Evolutionary conservation across 2,113 vertebrate genomes (phyloP).

Genomic region (Tragelaphus scriptus): DNA sequence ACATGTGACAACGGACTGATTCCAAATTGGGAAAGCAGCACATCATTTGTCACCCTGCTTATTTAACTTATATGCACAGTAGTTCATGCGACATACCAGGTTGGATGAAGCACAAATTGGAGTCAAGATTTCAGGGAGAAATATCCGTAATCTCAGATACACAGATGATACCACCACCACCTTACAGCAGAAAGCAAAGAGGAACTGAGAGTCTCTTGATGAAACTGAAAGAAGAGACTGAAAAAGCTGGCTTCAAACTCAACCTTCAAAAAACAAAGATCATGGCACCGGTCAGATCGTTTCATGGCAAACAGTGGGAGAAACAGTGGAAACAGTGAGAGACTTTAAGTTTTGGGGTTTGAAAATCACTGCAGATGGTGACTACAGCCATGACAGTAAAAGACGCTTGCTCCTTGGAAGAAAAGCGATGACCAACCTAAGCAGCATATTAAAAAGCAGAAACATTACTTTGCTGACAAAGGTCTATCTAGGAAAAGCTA

Average conservation of each 20-base stretch:
- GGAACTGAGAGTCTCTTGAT: neutral
- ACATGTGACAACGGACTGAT: neutral
- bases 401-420: neutral
- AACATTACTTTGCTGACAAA: neutral
- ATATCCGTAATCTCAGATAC: neutral
- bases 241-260: neutral
- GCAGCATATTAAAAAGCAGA: neutral
- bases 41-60: neutral
- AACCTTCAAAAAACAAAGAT: neutral
- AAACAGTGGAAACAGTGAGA: neutral
- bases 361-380: neutral
- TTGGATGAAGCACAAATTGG: neutral
- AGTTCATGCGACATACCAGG: rapidly evolving
- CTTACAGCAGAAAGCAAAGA: neutral
- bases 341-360: neutral
- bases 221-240: neutral
- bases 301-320: neutral
- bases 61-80: neutral
- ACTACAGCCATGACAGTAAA: neutral
- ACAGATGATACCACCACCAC: neutral
- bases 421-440: neutral
- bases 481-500: neutral
- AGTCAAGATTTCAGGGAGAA: neutral
- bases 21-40: neutral
- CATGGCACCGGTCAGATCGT: rapidly evolving